A percentile compares a stretch with the other conserved stretches of the same genome.
phyloP scores from a whole-genome alignment of 2,113 vertebrate species.

The Apeltes quadracus region DNA sequence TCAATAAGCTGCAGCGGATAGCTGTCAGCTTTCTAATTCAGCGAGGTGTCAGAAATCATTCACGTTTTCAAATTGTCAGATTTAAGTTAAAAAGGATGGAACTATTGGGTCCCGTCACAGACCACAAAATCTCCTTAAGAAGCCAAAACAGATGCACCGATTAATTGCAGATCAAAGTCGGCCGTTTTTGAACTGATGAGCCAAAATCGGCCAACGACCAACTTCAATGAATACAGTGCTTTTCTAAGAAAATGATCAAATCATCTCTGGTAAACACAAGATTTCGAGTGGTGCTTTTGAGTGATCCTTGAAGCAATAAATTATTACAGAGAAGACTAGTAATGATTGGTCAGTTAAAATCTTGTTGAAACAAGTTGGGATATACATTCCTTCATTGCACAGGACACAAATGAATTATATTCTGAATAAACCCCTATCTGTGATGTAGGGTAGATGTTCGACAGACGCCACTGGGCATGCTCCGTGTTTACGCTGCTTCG shows the following conservation, averaged over 20 bases:
- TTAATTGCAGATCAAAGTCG: too few relatives aligned
- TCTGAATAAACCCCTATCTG: constrained; percentile 9
- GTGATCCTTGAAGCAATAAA: neutral
- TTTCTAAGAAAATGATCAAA: too few relatives aligned
- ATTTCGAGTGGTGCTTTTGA: neutral
- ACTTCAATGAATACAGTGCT: neutral
- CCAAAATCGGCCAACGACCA: neutral
- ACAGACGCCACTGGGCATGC: neutral
- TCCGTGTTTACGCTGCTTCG: constrained; percentile 5
- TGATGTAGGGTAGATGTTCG: neutral
- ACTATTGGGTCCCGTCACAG: neutral
- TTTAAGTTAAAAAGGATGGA: neutral
- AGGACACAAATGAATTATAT: neutral
- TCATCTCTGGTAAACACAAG: neutral
- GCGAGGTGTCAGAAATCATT: constrained; percentile 7
- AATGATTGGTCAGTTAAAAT: too few relatives aligned
- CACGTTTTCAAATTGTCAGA: constrained; percentile 14
- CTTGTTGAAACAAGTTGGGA: neutral
- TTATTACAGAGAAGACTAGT: too few relatives aligned
- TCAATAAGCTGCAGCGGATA: constrained; percentile 20
- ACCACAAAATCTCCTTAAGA: neutral
- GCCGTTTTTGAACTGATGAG: neutral
- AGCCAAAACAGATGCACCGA: neutral
- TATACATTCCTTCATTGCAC: neutral
- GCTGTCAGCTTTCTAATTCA: constrained; percentile 35